Conservation (phyloP, 37 sponge, comb jelly and placozoan species). For the Corticium candelabrum region DNA sequence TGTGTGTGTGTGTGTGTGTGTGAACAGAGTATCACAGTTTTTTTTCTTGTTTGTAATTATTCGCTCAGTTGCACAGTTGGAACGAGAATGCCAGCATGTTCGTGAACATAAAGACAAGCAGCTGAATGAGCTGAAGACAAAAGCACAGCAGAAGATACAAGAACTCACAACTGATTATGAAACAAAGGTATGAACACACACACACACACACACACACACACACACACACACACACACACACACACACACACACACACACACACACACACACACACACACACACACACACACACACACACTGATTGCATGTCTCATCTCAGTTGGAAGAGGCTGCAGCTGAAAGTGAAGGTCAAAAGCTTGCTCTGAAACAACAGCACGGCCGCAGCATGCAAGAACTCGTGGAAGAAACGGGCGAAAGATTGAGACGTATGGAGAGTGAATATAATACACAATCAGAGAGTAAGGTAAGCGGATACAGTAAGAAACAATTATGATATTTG, state of each 20-base stretch:
- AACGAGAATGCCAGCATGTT: neutral
- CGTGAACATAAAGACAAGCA: neutral
- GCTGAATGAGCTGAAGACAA: neutral
- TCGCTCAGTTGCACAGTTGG: neutral
- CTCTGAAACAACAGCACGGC: neutral
- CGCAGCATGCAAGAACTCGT: neutral
- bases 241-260: no score
- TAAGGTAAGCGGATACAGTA: no score
- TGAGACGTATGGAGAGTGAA: neutral
- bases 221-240: no score
- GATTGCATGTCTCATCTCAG: neutral
- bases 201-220: no score
- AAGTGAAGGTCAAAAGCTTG: neutral
- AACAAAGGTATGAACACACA: no score
- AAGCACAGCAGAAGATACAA: neutral
- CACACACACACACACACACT: no score
- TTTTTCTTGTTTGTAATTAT: no score
- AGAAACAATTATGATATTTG: no score
- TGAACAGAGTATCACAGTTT: no score
- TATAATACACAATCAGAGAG: neutral
- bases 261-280: no score
- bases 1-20: no score
- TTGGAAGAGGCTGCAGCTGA: neutral
- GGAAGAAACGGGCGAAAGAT: neutral
- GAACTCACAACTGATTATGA: neutral